phyloP scores from a whole-genome alignment of 1,140 invertebrate species.

The Ceratosolen fusciceps region DNA sequence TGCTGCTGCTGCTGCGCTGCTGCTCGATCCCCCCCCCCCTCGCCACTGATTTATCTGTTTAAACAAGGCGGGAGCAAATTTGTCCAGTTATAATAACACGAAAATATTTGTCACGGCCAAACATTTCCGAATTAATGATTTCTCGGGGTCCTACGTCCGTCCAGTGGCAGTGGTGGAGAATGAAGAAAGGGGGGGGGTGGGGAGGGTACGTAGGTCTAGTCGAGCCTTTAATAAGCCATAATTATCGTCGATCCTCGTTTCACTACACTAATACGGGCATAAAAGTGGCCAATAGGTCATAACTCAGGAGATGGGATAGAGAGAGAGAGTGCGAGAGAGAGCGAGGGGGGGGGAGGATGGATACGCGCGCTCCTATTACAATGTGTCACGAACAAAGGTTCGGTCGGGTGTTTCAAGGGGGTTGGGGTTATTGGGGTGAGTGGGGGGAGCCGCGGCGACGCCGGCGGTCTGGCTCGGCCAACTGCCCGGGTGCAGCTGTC shows the following conservation, averaged over 20 bases:
- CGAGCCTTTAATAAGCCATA: no score
- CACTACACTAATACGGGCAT: no score
- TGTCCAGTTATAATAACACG: background rate
- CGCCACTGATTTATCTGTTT: background rate
- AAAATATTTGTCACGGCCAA: background rate
- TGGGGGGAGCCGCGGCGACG: background rate
- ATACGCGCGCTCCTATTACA: background rate
- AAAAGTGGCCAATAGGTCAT: no score
- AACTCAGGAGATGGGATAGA: no score
- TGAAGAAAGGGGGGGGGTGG: no score
- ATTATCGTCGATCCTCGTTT: background rate
- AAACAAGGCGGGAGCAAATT: background rate
- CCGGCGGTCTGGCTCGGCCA: background rate
- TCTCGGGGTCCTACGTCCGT: no score
- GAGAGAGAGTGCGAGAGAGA: no score
- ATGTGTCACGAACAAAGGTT: background rate
- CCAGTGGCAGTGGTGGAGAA: no score
- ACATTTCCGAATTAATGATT: background rate
- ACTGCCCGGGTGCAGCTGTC: conserved; percentile 18
- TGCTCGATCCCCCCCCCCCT: no score
- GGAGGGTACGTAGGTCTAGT: no score
- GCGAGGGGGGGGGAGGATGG: background rate
- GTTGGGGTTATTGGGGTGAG: background rate
- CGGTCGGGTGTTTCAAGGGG: background rate
- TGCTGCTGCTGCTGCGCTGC: no score